Conservation (phyloP, 2,888 invertebrate genomes). For the Pheosia tremula region DNA sequence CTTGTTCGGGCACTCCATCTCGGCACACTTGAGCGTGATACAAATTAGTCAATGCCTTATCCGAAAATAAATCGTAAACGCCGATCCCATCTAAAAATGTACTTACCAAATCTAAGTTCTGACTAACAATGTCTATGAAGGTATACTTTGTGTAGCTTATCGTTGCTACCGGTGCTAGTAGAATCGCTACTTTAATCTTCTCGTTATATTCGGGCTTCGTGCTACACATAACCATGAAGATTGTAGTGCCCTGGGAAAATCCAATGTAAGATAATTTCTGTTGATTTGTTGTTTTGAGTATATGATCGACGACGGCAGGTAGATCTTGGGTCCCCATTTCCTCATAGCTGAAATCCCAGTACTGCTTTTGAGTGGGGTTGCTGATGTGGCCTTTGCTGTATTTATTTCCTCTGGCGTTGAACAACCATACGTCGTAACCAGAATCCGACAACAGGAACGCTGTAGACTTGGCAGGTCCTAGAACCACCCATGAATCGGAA, state of each 20-base stretch:
- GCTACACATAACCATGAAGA: conserved; percentile 70
- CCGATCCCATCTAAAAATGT: conserved; percentile 48
- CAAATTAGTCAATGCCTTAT: conserved; percentile 47
- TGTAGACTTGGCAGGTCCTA: conserved; percentile 63
- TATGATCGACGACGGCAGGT: conserved; percentile 67
- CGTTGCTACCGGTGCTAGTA: conserved; percentile 72
- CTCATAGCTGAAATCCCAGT: conserved; percentile 74
- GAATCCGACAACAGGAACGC: conserved; percentile 63
- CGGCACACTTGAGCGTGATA: conserved; percentile 62
- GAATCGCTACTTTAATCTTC: conserved; percentile 66
- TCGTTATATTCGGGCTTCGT: conserved; percentile 64
- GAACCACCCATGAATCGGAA: conserved; percentile 72
- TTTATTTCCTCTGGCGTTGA: conserved; percentile 71
- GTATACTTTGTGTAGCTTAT: conserved; percentile 56
- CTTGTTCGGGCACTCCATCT: conserved; percentile 42
- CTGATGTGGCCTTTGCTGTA: conserved; percentile 64
- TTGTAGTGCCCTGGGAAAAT: conserved; percentile 74
- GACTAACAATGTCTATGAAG: conserved; percentile 53
- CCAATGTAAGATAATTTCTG: conserved; percentile 66
- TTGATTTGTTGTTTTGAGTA: conserved; percentile 51
- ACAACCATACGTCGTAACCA: conserved; percentile 73
- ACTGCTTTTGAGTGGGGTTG: conserved; percentile 51
- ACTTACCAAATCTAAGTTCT: conserved; percentile 46
- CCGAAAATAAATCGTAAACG: conserved; percentile 62
- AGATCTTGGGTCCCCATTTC: conserved; percentile 73